phyloP scores from a whole-genome alignment of 2,113 vertebrate species.

The Spea multiplicata region DNA sequence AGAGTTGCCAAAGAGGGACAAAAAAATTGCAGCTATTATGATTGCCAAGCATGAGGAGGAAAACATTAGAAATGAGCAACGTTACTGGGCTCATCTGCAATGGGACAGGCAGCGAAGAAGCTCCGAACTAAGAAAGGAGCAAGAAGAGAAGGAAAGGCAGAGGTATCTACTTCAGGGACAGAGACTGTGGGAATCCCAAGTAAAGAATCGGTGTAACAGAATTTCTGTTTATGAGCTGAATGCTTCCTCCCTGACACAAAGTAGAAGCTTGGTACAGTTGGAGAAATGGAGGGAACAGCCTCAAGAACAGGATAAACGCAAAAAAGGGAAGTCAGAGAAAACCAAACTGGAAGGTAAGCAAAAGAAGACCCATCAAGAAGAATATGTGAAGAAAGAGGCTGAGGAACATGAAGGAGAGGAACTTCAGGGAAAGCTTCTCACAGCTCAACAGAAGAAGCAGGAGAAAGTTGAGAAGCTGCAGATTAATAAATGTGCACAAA shows the following conservation, averaged over 20 bases:
- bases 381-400: constrained; percentile 81
- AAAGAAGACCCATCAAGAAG: constrained; percentile 86
- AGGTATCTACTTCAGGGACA: constrained; percentile 79
- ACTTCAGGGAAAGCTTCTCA: constrained; percentile 81
- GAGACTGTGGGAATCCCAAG: constrained; percentile 80
- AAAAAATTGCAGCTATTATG: constrained; percentile 95
- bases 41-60: constrained; percentile 91
- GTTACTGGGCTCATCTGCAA: constrained; percentile 85
- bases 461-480: constrained; percentile 75
- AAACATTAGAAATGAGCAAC: constrained; percentile 83
- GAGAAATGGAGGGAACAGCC: constrained; percentile 81
- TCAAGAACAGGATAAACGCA: constrained; percentile 76
- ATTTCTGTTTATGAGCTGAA: constrained; percentile 77
- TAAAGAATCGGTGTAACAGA: constrained; percentile 75
- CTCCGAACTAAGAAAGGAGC: constrained; percentile 78
- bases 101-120: constrained; percentile 86
- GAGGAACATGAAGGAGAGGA: constrained; percentile 78
- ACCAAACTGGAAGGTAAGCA: constrained; percentile 77
- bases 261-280: constrained; percentile 74
- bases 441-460: constrained; percentile 79
- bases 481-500: constrained; percentile 81
- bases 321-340: constrained; percentile 74
- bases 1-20: constrained; percentile 86
- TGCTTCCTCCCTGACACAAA: constrained; percentile 65
- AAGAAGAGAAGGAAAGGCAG: constrained; percentile 88